phyloP scores from a whole-genome alignment of 2,888 invertebrate genomes.

The Diarsia rubi region DNA sequence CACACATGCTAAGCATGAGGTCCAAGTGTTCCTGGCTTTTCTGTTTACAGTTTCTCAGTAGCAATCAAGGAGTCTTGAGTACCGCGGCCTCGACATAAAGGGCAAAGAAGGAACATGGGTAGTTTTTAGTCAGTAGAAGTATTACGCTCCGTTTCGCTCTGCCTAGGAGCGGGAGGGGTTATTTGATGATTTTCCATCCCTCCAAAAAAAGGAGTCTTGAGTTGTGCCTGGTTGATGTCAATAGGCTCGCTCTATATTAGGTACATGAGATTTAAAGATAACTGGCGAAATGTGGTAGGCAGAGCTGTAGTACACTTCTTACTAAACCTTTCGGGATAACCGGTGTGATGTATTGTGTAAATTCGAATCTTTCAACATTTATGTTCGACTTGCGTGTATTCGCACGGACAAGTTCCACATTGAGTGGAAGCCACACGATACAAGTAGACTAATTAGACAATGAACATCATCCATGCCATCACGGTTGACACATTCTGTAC shows the following conservation, averaged over 20 bases:
- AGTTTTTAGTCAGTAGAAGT: too few relatives aligned
- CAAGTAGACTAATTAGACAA: slow-evolving; percentile 30
- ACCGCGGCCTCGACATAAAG: too few relatives aligned
- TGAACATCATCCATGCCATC: slow-evolving; percentile 33
- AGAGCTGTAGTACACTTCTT: not conserved
- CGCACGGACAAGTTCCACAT: not conserved
- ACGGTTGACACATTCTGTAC: slow-evolving; percentile 35
- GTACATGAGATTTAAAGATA: not conserved
- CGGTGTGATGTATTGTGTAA: not conserved
- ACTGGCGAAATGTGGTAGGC: not conserved
- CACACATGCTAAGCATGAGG: not conserved
- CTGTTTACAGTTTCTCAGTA: not conserved
- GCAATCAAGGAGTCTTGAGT: not conserved
- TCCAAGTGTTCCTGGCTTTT: not conserved
- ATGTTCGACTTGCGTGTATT: not conserved
- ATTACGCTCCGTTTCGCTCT: too few relatives aligned
- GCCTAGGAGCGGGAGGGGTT: too few relatives aligned
- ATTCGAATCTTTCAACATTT: not conserved
- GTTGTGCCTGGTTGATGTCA: not conserved
- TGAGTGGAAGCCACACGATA: slow-evolving; percentile 15
- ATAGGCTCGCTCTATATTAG: not conserved
- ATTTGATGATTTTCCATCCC: too few relatives aligned
- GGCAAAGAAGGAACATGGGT: too few relatives aligned
- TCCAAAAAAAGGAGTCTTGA: not conserved
- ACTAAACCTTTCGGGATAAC: not conserved